A percentile compares a stretch with the other conserved stretches of the same genome.
Conservation (phyloP, 1,140 invertebrate genomes). For the Hirudo medicinalis region DNA sequence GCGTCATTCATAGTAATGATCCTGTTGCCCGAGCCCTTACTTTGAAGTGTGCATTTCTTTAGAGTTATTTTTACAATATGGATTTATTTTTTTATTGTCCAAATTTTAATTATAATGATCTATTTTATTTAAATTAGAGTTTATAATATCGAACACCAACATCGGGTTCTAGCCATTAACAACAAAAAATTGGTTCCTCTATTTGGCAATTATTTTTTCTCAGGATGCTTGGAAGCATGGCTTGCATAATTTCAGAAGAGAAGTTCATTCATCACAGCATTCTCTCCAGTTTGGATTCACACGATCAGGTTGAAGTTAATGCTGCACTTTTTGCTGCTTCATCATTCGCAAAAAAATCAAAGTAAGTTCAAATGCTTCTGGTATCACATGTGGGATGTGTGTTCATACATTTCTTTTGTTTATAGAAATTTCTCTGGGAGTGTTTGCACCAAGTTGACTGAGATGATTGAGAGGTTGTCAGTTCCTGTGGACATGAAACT, state of each 20-base stretch:
- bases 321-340: constrained; percentile 87
- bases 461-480: constrained; percentile 82
- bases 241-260: constrained; percentile 77
- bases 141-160: too few species aligned
- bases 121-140: too few species aligned
- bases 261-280: constrained; percentile 92
- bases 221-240: constrained; percentile 71
- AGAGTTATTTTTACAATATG: too few species aligned
- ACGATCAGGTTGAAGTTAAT: constrained; percentile 85
- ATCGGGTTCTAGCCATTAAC: too few species aligned
- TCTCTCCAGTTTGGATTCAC: constrained; percentile 74
- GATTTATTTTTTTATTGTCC: neutral
- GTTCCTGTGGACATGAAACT: constrained; percentile 82
- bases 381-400: neutral
- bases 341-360: constrained; percentile 80
- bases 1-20: constrained; percentile 91
- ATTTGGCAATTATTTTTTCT: too few species aligned
- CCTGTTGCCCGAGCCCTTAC: constrained; percentile 78
- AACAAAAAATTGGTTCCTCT: too few species aligned
- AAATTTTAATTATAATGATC: neutral
- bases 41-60: constrained; percentile 45
- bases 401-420: neutral
- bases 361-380: constrained; percentile 44
- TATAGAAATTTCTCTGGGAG: constrained; percentile 76
- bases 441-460: constrained; percentile 84